phyloP scores from a whole-genome alignment of 1,140 invertebrate species.

The Papilio polytes region DNA sequence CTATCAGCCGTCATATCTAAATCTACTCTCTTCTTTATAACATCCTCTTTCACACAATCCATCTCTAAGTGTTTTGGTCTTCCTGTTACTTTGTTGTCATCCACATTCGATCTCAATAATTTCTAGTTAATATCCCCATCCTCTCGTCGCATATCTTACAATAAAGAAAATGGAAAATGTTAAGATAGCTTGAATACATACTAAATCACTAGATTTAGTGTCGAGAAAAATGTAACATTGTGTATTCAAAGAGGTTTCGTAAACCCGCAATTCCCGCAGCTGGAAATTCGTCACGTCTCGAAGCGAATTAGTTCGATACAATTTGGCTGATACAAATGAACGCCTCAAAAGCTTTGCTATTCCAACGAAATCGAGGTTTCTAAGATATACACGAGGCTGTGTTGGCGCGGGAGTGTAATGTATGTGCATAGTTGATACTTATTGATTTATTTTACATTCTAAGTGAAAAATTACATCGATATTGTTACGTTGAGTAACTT shows the following conservation, averaged over 20 bases:
- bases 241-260: constrained; percentile 30
- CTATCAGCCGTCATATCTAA: no score
- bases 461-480: not conserved
- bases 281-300: constrained; percentile 34
- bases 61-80: no score
- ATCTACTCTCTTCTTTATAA: no score
- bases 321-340: constrained; percentile 35
- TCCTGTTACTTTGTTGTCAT: no score
- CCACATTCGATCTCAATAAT: not conserved
- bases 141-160: not conserved
- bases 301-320: constrained; percentile 32
- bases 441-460: not conserved
- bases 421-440: not conserved
- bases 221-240: constrained; percentile 25
- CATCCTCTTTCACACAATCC: no score
- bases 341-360: constrained; percentile 1
- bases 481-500: not conserved
- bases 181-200: not conserved
- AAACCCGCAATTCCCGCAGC: constrained; percentile 8
- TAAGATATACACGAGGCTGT: not conserved
- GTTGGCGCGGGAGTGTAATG: not conserved
- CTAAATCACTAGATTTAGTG: constrained; percentile 9
- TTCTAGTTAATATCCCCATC: no score
- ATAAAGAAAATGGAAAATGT: not conserved
- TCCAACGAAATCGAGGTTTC: constrained; percentile 13